Evolutionary conservation across 2,797 vertebrate species (phyloP).

Genomic region (Sardinella longiceps): DNA sequence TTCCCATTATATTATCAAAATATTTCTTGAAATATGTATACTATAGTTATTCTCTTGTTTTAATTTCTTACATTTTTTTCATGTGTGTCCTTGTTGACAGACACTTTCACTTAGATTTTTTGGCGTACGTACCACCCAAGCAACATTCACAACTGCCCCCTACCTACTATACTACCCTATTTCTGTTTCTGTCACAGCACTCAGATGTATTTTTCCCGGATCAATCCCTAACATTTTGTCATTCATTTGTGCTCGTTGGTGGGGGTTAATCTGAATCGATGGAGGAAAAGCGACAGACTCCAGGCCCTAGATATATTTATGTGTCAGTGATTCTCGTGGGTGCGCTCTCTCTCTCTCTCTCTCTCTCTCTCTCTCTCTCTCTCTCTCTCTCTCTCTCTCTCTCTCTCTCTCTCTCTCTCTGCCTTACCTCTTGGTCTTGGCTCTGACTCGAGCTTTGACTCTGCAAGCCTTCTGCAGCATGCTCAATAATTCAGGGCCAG

Average conservation of each 20-base stretch:
- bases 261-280: neutral
- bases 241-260: neutral
- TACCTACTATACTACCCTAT: neutral
- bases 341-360: neutral
- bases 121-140: neutral
- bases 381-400: neutral
- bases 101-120: too few species aligned
- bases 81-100: too few species aligned
- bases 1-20: too few species aligned
- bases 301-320: neutral
- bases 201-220: neutral
- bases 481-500: conserved; percentile 72
- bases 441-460: conserved; percentile 51
- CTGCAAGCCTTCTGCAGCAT: conserved; percentile 60
- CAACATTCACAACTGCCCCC: neutral
- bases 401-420: neutral
- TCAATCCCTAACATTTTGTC: neutral
- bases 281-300: neutral
- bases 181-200: neutral
- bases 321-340: neutral
- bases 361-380: neutral
- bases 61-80: too few species aligned
- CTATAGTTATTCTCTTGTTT: too few species aligned
- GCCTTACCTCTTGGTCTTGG: conserved; percentile 54
- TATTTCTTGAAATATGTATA: too few species aligned